These are phyloP conservation scores for Aricia agestis DNA, from an alignment of 1,140 invertebrate species.

Conservation along the genomic window DNA sequence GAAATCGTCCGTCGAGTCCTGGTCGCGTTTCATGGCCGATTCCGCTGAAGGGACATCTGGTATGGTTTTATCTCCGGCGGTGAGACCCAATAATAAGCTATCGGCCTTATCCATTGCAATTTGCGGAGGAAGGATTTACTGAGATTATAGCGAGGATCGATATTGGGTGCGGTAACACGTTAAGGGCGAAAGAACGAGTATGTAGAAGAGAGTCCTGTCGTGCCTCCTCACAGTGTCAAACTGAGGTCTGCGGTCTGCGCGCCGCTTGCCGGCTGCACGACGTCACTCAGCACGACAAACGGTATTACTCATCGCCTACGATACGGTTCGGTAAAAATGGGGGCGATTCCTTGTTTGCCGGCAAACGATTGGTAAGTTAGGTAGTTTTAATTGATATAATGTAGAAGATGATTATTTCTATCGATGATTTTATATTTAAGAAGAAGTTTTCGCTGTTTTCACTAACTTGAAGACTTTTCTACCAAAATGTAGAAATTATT, in stretches of 20 bases:
- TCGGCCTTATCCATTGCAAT: conserved; percentile 53
- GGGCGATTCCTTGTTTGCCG: conserved; percentile 36
- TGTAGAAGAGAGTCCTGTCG: conserved; percentile 48
- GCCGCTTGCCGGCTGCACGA: conserved; percentile 54
- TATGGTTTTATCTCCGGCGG: conserved; percentile 45
- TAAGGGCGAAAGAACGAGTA: conserved; percentile 25
- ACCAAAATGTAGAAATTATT: conserved; percentile 21
- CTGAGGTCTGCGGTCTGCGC: conserved; percentile 47
- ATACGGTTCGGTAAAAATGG: conserved; percentile 39
- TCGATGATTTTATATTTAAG: neutral
- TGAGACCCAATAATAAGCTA: conserved; percentile 52
- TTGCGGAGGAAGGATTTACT: conserved; percentile 26
- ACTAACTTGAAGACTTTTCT: neutral
- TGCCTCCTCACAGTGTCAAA: conserved; percentile 52
- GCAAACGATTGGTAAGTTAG: conserved; percentile 22
- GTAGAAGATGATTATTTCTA: neutral
- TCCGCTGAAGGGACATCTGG: conserved; percentile 33
- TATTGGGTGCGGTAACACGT: conserved; percentile 53
- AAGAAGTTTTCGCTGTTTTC: neutral
- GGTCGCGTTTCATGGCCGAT: conserved; percentile 75
- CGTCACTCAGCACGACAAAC: conserved; percentile 67
- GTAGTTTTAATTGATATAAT: conserved; percentile 2
- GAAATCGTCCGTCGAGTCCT: conserved; percentile 83
- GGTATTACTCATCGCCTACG: conserved; percentile 64
- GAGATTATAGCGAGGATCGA: conserved; percentile 43